Evolutionary conservation across 2,113 vertebrate genomes (phyloP), one percentile per base, ranked within the genome.

Genomic region (Nicator chloris): DNA sequence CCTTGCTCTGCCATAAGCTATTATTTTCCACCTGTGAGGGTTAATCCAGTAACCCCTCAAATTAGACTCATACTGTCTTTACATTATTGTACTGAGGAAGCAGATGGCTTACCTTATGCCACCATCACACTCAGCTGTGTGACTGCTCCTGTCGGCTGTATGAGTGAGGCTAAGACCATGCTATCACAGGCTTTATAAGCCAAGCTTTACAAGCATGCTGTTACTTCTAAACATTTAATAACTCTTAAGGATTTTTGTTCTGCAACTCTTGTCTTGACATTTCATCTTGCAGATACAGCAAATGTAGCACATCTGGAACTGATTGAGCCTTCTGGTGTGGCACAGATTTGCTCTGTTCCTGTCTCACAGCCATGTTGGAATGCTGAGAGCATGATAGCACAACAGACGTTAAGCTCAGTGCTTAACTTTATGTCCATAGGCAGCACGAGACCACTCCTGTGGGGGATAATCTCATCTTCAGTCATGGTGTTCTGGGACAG

Each of bases 221-320:
- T 82, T 93, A 76, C 53, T 75, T 70, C 47, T 28, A 90, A 89
- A 93, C 28, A 51, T 87, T 71, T 49, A 90, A 72, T 71, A 79
- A 93, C 65, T 84, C 92, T 37, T 44, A 79, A 95, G 72, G 49
- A 79, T 84, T 95, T 84, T 5, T 5, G 73, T n/a, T 61, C 72
- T 91, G 82, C 40, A 94, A 21, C 73, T 79, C 56, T 75, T 73
- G 83, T 57, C 56, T 54, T 79, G 78, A 91, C 70, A 79, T 95
- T 96, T 94, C 20, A 11, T 93, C 82, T 90, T 91, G 73, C 93
- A 95, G 61, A 93, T 82, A 86, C 28, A 70, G 56, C 60, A 89
- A 92, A 91, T 50, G 71, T 2, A 90, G 78, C 78, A 94, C 90
- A 96, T 95, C 72, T 96, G 95, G 96, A 96, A 94, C 51, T 28